These are phyloP conservation scores for Trichogramma evanescens DNA, from an alignment of 2,888 invertebrate species.

Conservation along the genomic window DNA sequence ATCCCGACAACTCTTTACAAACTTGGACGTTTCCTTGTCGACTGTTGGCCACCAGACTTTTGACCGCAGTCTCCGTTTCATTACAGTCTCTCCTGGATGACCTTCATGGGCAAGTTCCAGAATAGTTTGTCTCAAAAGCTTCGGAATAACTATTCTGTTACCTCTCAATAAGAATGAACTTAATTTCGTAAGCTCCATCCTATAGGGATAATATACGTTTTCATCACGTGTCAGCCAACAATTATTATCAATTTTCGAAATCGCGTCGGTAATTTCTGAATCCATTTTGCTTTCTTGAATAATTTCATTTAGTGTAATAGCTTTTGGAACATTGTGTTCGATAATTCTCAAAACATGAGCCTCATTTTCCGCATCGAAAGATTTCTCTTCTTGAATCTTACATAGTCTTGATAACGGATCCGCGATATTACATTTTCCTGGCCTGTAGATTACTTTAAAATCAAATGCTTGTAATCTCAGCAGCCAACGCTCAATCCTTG, in stretches of 20 bases:
- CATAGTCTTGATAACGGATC: conserved; percentile 28
- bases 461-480: conserved; percentile 30
- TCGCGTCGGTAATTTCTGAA: no score
- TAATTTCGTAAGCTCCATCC: no score
- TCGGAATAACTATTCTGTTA: no score
- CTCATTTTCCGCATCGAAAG: background rate
- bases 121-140: no score
- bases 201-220: no score
- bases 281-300: no score
- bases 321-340: no score
- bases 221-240: no score
- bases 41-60: conserved; percentile 21
- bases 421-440: conserved; percentile 28
- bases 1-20: background rate
- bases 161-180: no score
- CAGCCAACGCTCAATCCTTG: conserved; percentile 31
- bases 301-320: no score
- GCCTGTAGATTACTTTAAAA: conserved; percentile 29
- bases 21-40: conserved; percentile 17
- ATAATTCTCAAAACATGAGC: no score
- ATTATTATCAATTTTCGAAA: no score
- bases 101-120: conserved; percentile 30
- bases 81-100: conserved; percentile 27
- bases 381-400: conserved; percentile 4
- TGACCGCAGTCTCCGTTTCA: conserved; percentile 14